Evolutionary conservation across 2,113 vertebrate genomes (phyloP).

Genomic region (Pangasianodon gigas): DNA sequence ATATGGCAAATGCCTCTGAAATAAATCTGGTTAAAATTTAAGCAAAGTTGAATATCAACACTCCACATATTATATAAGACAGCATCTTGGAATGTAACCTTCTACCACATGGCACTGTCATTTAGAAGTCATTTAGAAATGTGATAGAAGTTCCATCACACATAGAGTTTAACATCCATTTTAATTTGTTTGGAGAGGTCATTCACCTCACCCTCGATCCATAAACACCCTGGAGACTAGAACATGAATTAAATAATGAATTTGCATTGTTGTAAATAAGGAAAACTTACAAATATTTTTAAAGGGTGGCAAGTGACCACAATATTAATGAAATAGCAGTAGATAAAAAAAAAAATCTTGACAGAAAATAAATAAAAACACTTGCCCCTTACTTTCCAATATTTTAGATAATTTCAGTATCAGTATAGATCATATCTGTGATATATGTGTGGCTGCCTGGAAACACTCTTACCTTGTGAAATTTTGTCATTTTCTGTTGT

Average conservation of each 20-base stretch:
- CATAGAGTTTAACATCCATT: not conserved
- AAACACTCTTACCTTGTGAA: no score
- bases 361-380: no score
- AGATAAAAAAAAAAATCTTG: no score
- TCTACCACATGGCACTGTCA: not conserved
- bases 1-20: not conserved
- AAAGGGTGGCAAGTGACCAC: no score
- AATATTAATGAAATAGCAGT: no score
- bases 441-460: no score
- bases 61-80: not conserved
- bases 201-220: no score
- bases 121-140: no score
- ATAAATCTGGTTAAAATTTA: not conserved
- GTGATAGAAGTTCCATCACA: not conserved
- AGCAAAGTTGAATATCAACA: not conserved
- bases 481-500: no score
- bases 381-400: no score
- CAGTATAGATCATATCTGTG: no score
- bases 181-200: not conserved
- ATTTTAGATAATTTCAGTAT: no score
- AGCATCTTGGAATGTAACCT: not conserved
- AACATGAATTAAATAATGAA: not conserved
- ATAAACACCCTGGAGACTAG: not conserved
- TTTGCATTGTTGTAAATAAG: not conserved
- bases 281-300: not conserved